Evolutionary conservation across 1,140 invertebrate genomes (phyloP), one percentile per base, ranked within the genome.

Genomic region (Caenorhabditis tropicalis): DNA sequence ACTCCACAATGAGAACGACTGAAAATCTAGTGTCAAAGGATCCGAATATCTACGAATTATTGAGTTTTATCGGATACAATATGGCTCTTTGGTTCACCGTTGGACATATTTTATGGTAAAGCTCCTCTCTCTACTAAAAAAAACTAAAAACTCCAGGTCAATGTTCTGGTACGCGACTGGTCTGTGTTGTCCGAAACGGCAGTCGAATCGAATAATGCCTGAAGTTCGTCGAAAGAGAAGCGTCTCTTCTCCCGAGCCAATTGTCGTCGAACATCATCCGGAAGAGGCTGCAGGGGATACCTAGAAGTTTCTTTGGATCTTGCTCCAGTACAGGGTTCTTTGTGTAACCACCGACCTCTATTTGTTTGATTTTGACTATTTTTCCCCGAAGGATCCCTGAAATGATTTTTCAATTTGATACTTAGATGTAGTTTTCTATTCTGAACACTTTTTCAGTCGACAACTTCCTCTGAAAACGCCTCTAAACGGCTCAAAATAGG

Each of bases 1-100:
- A 86, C 60, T 60, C 53, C 74, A 81, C 84, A 5, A 83, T 87
- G 74, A 51, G 51, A 21, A 82, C 74, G 4, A 85, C 86, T 9
- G 83, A 87, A 21, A 74, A 83, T 48, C n/a, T 81, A 5, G 27
- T 81, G 2, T 86, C 82, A 3, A 80, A 79, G 21, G 80, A 86
- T 36, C 86, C 86, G 2, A 86, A 86, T 49, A 65, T 87, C 16
- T 87, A 86, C 39, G 80, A 86, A 19, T 24, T 86, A 5, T 36
- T 87, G 27, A 86, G 84, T 56, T 87, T 87, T 33, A 82, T 87
- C 36, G 86, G 86, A 12, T 87, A 87, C 39, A 87, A 87, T 70
- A 46, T 83, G 31, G 84, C 86, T 24, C 53, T 87, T 3, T 87
- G 86, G 86, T 87, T 87, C 65, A 60, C 74, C 39, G 56, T 87